Conservation (phyloP, 2,113 vertebrate species). For the Cyprinodon variegatus region DNA sequence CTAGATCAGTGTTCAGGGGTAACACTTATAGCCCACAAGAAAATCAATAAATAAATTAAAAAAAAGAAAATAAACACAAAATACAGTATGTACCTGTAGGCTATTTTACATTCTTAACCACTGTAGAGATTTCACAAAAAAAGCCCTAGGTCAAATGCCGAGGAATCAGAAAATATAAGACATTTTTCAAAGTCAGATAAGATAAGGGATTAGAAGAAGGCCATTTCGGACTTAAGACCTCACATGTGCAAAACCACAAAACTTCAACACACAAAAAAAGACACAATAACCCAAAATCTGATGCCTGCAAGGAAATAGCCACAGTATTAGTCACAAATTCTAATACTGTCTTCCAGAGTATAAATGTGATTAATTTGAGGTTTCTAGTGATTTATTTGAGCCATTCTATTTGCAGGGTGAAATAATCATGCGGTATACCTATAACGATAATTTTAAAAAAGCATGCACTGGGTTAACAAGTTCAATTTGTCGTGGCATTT, state of each 20-base stretch:
- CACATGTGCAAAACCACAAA: slow-evolving; percentile 79
- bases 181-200: slow-evolving; percentile 53
- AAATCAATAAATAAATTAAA: not conserved
- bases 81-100: slow-evolving; percentile 48
- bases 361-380: too few relatives aligned
- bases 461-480: too few relatives aligned
- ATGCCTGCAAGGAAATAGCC: slow-evolving; percentile 14
- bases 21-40: slow-evolving; percentile 47
- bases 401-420: too few relatives aligned
- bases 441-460: too few relatives aligned
- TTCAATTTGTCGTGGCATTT: too few relatives aligned
- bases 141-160: slow-evolving; percentile 60
- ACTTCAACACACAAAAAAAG: slow-evolving; percentile 67
- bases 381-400: too few relatives aligned
- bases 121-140: slow-evolving; percentile 47
- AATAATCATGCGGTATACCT: too few relatives aligned
- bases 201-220: slow-evolving; percentile 63
- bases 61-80: slow-evolving; percentile 19
- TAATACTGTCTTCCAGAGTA: too few relatives aligned
- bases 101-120: slow-evolving; percentile 67
- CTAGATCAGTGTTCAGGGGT: slow-evolving; percentile 49
- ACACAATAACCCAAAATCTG: slow-evolving; percentile 48
- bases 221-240: slow-evolving; percentile 74
- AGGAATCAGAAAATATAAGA: slow-evolving; percentile 49
- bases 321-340: too few relatives aligned